Percentiles rank a stretch among this genome's conserved stretches.
Conservation (phyloP, 2,797 vertebrate species). For the Podarcis lilfordi region DNA sequence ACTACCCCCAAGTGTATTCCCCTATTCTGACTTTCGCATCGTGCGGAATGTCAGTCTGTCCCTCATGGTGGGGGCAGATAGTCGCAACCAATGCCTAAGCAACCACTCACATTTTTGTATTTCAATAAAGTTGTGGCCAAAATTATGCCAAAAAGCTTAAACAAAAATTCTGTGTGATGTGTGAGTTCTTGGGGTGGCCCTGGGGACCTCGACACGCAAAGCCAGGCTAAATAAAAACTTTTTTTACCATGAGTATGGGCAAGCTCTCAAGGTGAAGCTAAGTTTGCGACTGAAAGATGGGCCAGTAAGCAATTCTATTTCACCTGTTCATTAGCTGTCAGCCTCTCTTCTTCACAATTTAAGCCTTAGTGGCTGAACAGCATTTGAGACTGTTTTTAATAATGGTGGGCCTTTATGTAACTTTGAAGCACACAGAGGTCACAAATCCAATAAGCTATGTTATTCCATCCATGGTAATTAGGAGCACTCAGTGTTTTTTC, state of each 20-base stretch:
- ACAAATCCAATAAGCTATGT: constrained; percentile 9
- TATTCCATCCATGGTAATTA: constrained; percentile 22
- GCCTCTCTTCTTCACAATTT: neutral
- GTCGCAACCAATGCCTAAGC: no score
- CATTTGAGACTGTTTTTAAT: neutral
- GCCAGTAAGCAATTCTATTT: neutral
- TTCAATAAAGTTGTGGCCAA: no score
- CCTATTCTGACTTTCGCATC: no score
- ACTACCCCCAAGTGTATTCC: no score
- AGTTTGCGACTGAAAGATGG: neutral
- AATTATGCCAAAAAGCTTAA: no score
- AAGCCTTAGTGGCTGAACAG: neutral
- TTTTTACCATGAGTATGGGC: neutral
- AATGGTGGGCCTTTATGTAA: neutral
- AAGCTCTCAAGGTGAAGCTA: neutral
- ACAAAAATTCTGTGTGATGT: no score
- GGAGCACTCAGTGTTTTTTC: neutral
- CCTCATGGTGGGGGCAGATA: no score
- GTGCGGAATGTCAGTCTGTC: no score
- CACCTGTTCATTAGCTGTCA: neutral
- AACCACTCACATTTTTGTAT: no score
- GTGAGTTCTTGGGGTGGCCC: no score
- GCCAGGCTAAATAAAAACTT: neutral
- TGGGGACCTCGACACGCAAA: no score
- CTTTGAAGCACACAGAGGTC: neutral